Base-by-base conservation (phyloP, 2,113 vertebrate species). In the Cettia cetti region DNA sequence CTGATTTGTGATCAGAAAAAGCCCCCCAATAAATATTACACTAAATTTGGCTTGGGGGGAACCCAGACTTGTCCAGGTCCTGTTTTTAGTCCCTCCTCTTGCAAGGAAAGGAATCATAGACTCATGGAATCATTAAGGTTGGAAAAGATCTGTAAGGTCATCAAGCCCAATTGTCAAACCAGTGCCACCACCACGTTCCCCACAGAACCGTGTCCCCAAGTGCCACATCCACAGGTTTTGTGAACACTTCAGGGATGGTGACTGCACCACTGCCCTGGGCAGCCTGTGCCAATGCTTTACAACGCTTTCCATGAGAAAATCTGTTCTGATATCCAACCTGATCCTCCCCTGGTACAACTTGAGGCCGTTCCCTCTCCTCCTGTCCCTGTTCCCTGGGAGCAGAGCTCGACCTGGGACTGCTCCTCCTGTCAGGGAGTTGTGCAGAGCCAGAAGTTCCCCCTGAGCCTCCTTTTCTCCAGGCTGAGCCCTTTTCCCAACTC, bases 171-270 rank as follows among this genome's bases (percentile, higher is more conserved):
- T 0, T 7, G 21, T 18, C 30, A 15, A 47, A 30, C 6, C 45
- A 53, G 24, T 10, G 39, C 52, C 66, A 65, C 35, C 49, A 52
- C 37, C 39, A 3, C 1, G 39, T 3, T 33, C 54, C 56, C 33
- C n/a, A n/a, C 45, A 30, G 23, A 9, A 2, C 10, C 60, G 4
- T 0, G 7, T 45, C 45, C 77, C 35, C 69, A 15, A 0, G 16
- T 39, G 24, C 53, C 78, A 47, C 70, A 47, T 47, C n/a, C 53
- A 35, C 28, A 9, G 0, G 0, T 12, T 18, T 40, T 39, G 11
- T 15, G 28, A 47, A 5, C 61, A 12, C 11, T 74, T 30, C 39
- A 30, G 45, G 44, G 28, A 5, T 39, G 52, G 45, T 7, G n/a
- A 22, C 28, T 27, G 31, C 28, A 23, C 60, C 52, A 22, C 28